Percentiles rank a stretch among this genome's conserved stretches.
These are phyloP conservation scores for Clarias gariepinus DNA, from an alignment of 2,113 vertebrate species.

Conservation along the genomic window DNA sequence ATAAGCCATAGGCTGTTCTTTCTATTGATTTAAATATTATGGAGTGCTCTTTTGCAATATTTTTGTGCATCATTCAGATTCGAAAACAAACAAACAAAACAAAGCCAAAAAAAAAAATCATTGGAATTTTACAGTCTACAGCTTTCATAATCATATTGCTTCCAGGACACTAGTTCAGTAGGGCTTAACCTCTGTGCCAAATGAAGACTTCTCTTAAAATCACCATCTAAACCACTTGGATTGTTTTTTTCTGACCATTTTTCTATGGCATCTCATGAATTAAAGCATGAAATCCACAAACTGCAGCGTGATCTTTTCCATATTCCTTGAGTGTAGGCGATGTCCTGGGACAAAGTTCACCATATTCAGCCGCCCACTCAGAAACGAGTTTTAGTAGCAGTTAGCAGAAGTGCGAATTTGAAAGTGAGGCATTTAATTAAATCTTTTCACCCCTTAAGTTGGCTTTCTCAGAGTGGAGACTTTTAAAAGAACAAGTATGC, in stretches of 20 bases:
- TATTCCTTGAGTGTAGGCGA: slow-evolving; percentile 21
- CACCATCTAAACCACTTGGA: not conserved
- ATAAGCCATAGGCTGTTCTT: not conserved
- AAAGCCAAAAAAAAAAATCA: too few relatives aligned
- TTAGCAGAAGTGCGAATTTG: slow-evolving; percentile 33
- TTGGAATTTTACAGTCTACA: not conserved
- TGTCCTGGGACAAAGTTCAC: slow-evolving; percentile 32
- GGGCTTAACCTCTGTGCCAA: not conserved
- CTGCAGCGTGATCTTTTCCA: not conserved
- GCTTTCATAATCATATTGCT: not conserved
- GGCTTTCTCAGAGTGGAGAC: slow-evolving; percentile 13
- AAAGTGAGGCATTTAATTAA: slow-evolving; percentile 43
- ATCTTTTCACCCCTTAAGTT: slow-evolving; percentile 22
- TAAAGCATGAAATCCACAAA: slow-evolving; percentile 18
- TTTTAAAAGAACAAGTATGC: not conserved
- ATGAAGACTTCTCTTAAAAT: not conserved
- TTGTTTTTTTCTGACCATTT: not conserved
- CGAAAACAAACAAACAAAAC: too few relatives aligned
- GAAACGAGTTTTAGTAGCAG: not conserved
- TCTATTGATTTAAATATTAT: not conserved
- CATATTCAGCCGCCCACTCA: slow-evolving; percentile 28
- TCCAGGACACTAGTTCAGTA: not conserved
- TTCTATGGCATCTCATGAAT: slow-evolving; percentile 13
- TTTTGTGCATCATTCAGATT: not conserved
- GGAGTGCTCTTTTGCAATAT: not conserved